Percentiles rank a stretch among this genome's conserved stretches.
Evolutionary conservation across 2,797 vertebrate genomes (phyloP).

Genomic region (Propithecus deckenii): DNA sequence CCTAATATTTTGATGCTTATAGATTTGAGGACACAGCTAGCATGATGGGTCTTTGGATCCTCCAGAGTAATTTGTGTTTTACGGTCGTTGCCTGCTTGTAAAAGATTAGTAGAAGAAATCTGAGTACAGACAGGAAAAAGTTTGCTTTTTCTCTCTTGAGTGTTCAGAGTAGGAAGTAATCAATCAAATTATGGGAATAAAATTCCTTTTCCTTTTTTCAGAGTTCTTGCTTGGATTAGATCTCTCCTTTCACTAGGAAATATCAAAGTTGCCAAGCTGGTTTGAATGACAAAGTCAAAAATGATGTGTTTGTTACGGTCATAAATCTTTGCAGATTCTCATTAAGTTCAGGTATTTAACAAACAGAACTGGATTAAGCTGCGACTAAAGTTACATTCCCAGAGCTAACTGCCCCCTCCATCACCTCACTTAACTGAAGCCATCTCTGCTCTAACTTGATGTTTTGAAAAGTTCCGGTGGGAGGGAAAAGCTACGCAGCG

Average conservation of each 20-base stretch:
- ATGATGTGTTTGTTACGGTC: constrained; percentile 18
- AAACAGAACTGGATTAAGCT: constrained; percentile 60
- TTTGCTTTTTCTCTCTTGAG: constrained; percentile 68
- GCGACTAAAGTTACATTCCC: constrained; percentile 5
- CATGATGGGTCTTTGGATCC: not conserved
- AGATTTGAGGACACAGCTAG: not conserved
- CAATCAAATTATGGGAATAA: constrained; percentile 76
- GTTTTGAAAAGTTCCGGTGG: constrained; percentile 22
- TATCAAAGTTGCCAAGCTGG: constrained; percentile 69
- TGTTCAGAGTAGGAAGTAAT: constrained; percentile 70
- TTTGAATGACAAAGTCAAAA: constrained; percentile 69
- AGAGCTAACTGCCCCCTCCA: not conserved
- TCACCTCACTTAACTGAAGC: not conserved
- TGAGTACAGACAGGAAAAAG: constrained; percentile 59
- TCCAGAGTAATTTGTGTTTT: constrained; percentile 3
- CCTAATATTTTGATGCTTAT: not conserved
- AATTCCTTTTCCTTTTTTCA: not conserved
- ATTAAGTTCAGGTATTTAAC: constrained; percentile 52
- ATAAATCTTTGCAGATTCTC: constrained; percentile 79
- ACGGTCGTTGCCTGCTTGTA: constrained; percentile 61
- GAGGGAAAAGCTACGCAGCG: not conserved
- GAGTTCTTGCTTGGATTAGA: constrained; percentile 74
- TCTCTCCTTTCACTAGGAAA: constrained; percentile 68
- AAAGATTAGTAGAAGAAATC: constrained; percentile 73
- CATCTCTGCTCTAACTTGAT: not conserved